Evolutionary conservation across 2,888 invertebrate species (phyloP).

Genomic region (Drosophila siamana): DNA sequence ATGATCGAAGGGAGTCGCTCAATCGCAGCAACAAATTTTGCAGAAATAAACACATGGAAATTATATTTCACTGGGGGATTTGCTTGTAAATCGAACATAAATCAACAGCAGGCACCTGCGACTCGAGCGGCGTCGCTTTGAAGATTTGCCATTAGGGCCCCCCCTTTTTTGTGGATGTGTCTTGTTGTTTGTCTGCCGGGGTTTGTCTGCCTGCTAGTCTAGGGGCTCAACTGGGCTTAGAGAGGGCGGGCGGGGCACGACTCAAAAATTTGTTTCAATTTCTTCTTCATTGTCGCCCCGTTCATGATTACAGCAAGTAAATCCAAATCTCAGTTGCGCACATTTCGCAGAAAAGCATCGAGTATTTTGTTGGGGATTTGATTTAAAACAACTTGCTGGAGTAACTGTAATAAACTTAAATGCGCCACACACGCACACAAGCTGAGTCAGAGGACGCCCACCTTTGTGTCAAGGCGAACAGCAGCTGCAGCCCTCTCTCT

Average conservation of each 20-base stretch:
- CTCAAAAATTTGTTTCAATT: slow-evolving; percentile 70
- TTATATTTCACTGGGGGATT: slow-evolving; percentile 76
- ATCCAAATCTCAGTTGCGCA: slow-evolving; percentile 65
- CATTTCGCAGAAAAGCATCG: slow-evolving; percentile 56
- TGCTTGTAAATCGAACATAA: slow-evolving; percentile 75
- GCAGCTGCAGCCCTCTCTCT: slow-evolving; percentile 8
- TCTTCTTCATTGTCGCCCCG: slow-evolving; percentile 31
- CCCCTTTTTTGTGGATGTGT: neutral
- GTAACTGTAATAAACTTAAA: slow-evolving; percentile 76
- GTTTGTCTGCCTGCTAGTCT: neutral
- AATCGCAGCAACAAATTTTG: slow-evolving; percentile 60
- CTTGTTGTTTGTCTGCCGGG: neutral
- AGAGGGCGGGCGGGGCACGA: slow-evolving; percentile 45
- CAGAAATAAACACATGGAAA: slow-evolving; percentile 72
- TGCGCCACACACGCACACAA: slow-evolving; percentile 28
- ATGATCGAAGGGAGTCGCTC: slow-evolving; percentile 47
- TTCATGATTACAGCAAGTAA: slow-evolving; percentile 54
- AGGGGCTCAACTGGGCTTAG: slow-evolving; percentile 35
- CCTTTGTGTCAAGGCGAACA: slow-evolving; percentile 35
- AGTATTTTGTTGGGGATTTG: slow-evolving; percentile 75
- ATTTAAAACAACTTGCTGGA: slow-evolving; percentile 68
- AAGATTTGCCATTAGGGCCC: slow-evolving; percentile 36
- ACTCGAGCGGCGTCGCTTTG: slow-evolving; percentile 30
- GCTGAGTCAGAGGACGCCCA: slow-evolving; percentile 24
- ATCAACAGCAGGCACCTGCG: slow-evolving; percentile 63